Conservation (phyloP, 2,113 vertebrate genomes). For the Actenoides hombroni region DNA sequence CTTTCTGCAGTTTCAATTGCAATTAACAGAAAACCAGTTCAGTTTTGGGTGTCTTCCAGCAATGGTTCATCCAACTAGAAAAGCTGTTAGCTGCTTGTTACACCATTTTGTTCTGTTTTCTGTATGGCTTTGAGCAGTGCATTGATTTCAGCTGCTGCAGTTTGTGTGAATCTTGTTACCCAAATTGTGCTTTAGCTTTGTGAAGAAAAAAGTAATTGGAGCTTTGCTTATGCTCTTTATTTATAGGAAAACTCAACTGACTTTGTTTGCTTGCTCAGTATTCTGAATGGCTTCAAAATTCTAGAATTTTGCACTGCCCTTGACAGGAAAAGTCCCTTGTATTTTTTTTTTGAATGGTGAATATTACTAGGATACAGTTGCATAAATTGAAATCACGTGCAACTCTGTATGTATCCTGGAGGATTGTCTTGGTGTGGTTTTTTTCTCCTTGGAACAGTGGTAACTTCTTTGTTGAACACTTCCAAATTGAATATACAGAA, state of each 20-base stretch:
- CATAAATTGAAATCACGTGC: not conserved
- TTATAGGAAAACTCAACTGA: not conserved
- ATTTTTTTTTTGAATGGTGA: not conserved
- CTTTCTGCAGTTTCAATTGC: not conserved
- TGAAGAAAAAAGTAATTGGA: not conserved
- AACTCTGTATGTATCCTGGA: not conserved
- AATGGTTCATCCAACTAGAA: not conserved
- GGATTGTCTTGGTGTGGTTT: not conserved
- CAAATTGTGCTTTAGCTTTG: too few relatives aligned
- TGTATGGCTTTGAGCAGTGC: not conserved
- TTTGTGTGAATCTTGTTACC: not conserved
- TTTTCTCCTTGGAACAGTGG: not conserved
- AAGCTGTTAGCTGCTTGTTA: not conserved
- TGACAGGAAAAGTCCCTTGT: not conserved
- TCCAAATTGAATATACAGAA: not conserved
- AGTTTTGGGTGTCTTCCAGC: slow-evolving; percentile 3
- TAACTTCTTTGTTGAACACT: not conserved
- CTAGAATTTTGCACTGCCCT: not conserved
- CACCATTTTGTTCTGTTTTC: not conserved
- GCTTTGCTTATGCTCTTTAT: not conserved
- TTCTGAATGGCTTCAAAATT: not conserved
- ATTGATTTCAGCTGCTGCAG: slow-evolving; percentile 3
- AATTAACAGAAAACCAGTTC: not conserved
- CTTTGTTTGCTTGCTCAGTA: not conserved
- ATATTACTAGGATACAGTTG: not conserved